Evolutionary conservation across 1,140 invertebrate genomes (phyloP).

Genomic region (Drosophila watanabei): DNA sequence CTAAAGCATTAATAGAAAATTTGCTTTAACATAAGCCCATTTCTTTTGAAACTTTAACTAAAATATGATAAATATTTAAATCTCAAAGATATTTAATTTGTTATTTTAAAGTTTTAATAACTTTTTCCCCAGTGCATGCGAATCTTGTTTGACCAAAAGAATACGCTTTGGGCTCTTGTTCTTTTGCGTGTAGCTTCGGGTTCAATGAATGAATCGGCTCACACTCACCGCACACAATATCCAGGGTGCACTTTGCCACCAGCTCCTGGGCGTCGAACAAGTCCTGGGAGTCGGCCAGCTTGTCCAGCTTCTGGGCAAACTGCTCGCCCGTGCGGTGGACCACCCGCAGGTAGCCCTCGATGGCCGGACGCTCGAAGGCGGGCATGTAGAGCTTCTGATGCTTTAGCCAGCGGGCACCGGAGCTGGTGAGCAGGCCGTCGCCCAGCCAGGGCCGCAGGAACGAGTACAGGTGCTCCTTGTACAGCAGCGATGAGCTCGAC

Average conservation of each 20-base stretch:
- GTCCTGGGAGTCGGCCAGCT: conserved; percentile 44
- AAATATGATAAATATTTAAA: background rate
- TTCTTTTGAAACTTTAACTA: no score
- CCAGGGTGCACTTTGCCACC: conserved; percentile 89
- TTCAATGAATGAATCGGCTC: conserved; percentile 4
- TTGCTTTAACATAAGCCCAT: fast-evolving
- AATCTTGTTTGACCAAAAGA: background rate
- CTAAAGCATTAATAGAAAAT: no score
- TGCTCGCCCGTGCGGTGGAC: conserved; percentile 61
- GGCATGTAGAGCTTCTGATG: conserved; percentile 82
- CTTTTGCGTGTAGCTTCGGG: background rate
- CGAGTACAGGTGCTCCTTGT: conserved; percentile 82
- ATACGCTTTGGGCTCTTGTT: background rate
- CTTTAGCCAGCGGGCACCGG: conserved; percentile 81
- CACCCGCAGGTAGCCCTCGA: conserved; percentile 78
- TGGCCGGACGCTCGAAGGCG: conserved; percentile 79
- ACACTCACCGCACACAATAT: conserved; percentile 87
- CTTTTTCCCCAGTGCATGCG: background rate
- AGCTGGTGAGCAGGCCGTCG: conserved; percentile 78
- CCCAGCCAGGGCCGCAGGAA: conserved; percentile 80
- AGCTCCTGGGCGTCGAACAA: conserved; percentile 86
- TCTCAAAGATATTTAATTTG: background rate
- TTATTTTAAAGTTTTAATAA: background rate
- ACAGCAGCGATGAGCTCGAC: conserved; percentile 73
- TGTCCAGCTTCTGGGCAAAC: conserved; percentile 68